Base-by-base conservation (phyloP, 2,888 invertebrate genomes). In the Camponotus fellah region DNA sequence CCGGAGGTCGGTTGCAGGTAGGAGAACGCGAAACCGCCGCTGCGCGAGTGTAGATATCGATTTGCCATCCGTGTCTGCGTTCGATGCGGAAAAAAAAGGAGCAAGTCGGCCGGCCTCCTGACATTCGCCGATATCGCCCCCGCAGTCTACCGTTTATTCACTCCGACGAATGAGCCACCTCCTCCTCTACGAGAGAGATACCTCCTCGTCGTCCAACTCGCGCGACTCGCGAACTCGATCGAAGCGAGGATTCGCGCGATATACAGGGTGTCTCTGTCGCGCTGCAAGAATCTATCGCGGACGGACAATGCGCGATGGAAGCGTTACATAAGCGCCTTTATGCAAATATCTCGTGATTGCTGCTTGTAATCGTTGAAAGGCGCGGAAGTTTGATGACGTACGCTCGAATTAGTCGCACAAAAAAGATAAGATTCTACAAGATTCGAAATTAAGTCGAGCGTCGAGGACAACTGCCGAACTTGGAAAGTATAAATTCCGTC, bases 11-110 rank as follows among this genome's bases (percentile, higher is more conserved):
- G 76, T 56, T 81, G 89, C 87, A 85, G 49, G 89, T 86, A 85
- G 89, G 89, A 89, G 86, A 89, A 89, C 89, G 88, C 84, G 90
- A 82, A 88, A 90, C 87, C 89, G 80, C 82, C 85, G 49, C 81
- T 74, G 88, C 87, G 84, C 90, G 87, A 89, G 86, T 87, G 86
- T 37, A 26, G 90, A 90, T 90, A 90, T 90, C 90, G 91, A 90
- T 90, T 90, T 86, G 90, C 49, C 49, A 53, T 89, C 91, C 87
- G 87, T 88, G 90, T 90, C 91, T 89, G 86, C 87, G 89, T 88
- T 89, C 88, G 88, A 85, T 87, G 85, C 89, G 26, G 21, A n/a
- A 75, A 86, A 82, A 88, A 91, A 87, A 86, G 21, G 71, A 82
- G n/a, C 49, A 17, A 84, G 84, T 90, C 86, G 82, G 89, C 86